A percentile compares a stretch with the other conserved stretches of the same genome.
Conservation (phyloP, 2,113 vertebrate genomes). For the Phrynocephalus versicolor region DNA sequence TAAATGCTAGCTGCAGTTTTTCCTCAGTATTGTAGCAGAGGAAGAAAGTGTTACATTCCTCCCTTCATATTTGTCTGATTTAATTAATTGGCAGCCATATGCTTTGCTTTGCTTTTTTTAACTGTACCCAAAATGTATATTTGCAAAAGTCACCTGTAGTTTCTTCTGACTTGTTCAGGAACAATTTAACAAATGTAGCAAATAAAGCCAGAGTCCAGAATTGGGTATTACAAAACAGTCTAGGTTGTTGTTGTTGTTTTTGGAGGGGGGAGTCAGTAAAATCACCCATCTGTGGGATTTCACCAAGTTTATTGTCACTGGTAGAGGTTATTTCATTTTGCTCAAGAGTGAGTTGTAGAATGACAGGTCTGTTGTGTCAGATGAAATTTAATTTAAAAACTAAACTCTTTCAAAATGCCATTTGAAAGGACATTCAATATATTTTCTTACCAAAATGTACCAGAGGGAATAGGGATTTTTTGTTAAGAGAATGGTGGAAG, state of each 20-base stretch:
- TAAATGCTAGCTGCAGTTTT: not conserved
- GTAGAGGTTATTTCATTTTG: conserved; percentile 46
- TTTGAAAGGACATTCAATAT: conserved; percentile 15
- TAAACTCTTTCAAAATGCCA: conserved; percentile 19
- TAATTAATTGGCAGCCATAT: not conserved
- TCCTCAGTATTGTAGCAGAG: not conserved
- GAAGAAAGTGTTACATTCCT: too few relatives aligned
- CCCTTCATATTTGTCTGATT: not conserved
- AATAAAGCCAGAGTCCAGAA: not conserved
- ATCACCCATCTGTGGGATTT: conserved; percentile 18
- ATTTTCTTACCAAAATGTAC: conserved; percentile 4
- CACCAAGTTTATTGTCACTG: conserved; percentile 31
- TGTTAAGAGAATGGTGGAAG: conserved; percentile 11
- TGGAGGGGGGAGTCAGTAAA: not conserved
- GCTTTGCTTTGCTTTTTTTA: not conserved
- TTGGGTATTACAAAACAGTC: conserved; percentile 24
- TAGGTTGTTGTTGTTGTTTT: not conserved
- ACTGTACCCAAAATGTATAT: not conserved
- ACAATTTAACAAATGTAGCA: not conserved
- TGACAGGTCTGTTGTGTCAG: conserved; percentile 13
- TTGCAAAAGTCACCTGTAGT: not conserved
- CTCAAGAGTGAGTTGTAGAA: conserved; percentile 19
- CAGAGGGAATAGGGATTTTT: conserved; percentile 1
- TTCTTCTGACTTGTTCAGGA: not conserved
- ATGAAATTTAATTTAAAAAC: conserved; percentile 36